Base-by-base conservation (phyloP, 1,140 invertebrate genomes). In the Drosophila hydei region DNA sequence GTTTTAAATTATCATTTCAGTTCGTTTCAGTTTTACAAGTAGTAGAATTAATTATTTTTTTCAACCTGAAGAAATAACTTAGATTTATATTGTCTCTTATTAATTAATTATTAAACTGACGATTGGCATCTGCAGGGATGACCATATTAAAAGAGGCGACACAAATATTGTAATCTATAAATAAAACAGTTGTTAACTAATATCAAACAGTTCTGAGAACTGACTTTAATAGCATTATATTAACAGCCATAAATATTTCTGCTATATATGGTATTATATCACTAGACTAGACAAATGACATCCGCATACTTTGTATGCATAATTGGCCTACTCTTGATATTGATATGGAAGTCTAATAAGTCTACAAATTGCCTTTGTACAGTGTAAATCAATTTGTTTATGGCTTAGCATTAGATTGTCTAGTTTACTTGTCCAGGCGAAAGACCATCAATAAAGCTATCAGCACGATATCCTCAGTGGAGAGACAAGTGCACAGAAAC, bases 371-470 rank as follows among this genome's bases (percentile, higher is more conserved):
- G 45, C 12, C 8, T 27, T 56, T 23, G 18, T 14, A 19, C 23
- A 11, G 23, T 56, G 52, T 9, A 42, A 16, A 38, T 51, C 27
- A 65, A 65, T 45, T 59, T 52, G 38, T 36, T 54, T 21, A 59
- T 38, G 40, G 33, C 16, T 21, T 12, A 25, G 8, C 59, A 38
- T 64, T 40, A 70, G 48, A 50, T 36, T 40, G 61, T 18, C 50
- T 45, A 19, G 19, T 61, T 5, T 48, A 45, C 27, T 54, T 62
- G 40, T 38, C 23, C 14, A 21, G 43, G 45, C 18, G 14, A 45
- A 18, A 70, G 38, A 33, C 52, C 27, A 69, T 70, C 33, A 52
- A 73, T 58, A 70, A 59, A 77, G 64, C 75, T 78, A 71, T 83
- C 77, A 77, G 61, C 62, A 18, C 67, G 56, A 60, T 56, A 51